Evolutionary conservation across 2,797 vertebrate genomes (phyloP).

Genomic region (Neostethus bicornis): DNA sequence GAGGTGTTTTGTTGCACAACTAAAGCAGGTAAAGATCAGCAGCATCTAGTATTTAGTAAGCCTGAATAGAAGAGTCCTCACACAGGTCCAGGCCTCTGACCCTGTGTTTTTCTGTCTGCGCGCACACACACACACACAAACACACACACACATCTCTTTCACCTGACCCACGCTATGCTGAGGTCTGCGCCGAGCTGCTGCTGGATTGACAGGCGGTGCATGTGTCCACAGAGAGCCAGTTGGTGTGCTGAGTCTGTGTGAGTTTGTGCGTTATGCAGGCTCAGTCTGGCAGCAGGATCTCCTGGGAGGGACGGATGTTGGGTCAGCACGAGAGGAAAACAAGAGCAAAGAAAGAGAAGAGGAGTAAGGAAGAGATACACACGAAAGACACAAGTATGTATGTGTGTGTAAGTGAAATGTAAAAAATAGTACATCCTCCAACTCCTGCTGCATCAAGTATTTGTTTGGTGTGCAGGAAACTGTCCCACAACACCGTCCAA

Average conservation of each 20-base stretch:
- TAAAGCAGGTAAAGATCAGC: constrained; percentile 59
- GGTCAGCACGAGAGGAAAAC: constrained; percentile 69
- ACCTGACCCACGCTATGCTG: constrained; percentile 50
- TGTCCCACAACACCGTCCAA: constrained; percentile 25
- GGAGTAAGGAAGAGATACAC: constrained; percentile 41
- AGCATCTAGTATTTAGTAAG: constrained; percentile 63
- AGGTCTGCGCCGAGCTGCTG: constrained; percentile 53
- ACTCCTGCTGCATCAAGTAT: constrained; percentile 56
- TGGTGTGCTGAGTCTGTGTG: constrained; percentile 19
- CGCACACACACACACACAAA: constrained; percentile 17
- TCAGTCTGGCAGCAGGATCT: constrained; percentile 59
- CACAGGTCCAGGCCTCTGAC: constrained; percentile 55
- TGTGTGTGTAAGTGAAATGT: constrained; percentile 36
- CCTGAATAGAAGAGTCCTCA: constrained; percentile 51
- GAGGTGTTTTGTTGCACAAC: constrained; percentile 46
- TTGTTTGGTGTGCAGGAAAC: constrained; percentile 51
- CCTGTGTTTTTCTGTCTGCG: constrained; percentile 31
- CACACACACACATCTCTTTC: constrained; percentile 39
- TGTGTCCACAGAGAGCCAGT: constrained; percentile 47
- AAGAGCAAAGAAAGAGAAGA: constrained; percentile 53
- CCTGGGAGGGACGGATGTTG: constrained; percentile 64
- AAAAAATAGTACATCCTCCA: constrained; percentile 60
- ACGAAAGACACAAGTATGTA: constrained; percentile 47
- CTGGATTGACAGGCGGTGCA: constrained; percentile 67
- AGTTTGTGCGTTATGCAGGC: constrained; percentile 26